Base-by-base conservation (phyloP, 2,888 invertebrate genomes). In the Lamellibrachia satsuma region DNA sequence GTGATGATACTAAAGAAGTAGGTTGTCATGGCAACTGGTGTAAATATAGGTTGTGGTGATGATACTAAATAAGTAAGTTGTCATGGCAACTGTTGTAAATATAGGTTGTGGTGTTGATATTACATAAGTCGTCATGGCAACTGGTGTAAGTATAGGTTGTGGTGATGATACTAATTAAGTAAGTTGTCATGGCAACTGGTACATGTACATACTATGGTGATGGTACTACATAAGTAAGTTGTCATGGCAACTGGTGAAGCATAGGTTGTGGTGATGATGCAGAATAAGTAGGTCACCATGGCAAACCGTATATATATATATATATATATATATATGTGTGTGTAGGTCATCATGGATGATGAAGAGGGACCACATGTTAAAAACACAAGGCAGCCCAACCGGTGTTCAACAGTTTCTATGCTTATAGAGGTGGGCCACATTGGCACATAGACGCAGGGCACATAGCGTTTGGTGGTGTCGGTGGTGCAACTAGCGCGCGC, bases 211-310 rank as follows among this genome's bases (percentile, higher is more conserved):
- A 22, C 22, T 75, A n/a, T 75, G 75, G 75, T 75, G 75, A 22
- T 75, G 75, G n/a, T 75, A 75, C 75, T 15, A 15, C 15, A 22
- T 75, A 75, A 75, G 75, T 75, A 75, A 2, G 75, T 75, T 75
- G 75, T 75, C 75, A 75, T 75, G 75, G 22, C 75, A 75, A 22
- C 75, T 75, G 75, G 75, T 75, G 75, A 15, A 75, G 15, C 22
- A 4, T 6, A 75, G 75, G 22, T n/a, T 75, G 6, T 75, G 75
- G 22, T 75, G 75, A 75, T 6, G 75, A 75, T 22, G n/a, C 75
- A 22, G 75, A 75, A 75, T 75, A 75, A 75, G 75, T 75, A 75
- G 75, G 75, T 75, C n/a, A n/a, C n/a, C 75, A 75, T 75, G 75
- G 75, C n/a, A 75, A 22, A 15, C n/a, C 22, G 15, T 60, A n/a